Evolutionary conservation across 2,797 vertebrate species (phyloP), one percentile per base, ranked within the genome.

Genomic region (Pterois miles): DNA sequence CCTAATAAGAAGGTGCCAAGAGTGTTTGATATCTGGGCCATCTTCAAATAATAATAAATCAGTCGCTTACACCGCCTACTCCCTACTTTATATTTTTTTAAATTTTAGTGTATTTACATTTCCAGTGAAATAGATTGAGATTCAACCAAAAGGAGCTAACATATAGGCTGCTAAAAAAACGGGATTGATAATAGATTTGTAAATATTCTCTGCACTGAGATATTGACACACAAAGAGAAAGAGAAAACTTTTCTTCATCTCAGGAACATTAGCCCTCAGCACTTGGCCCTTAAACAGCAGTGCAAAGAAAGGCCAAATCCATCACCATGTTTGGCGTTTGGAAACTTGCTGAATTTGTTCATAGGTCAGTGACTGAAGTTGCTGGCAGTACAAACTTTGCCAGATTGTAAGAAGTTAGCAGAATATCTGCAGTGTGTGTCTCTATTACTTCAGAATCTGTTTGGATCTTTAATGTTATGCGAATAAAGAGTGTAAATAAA

Each of bases 401-500:
- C 18, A 18, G 38, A 65, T 29, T 20, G 40, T 36, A 22, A 80
- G 23, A 82, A 36, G 43, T 80, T 12, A 46, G 48, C 40, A 25
- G 20, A 58, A 57, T 76, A 75, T 65, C 27, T 69, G 0, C 0
- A 64, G n/a, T 29, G 12, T 52, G 16, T 18, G n/a, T 62, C 22
- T 50, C 53, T 65, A 13, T 82, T 77, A 56, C 64, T 63, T 70
- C 46, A 52, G 33, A 78, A 62, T 72, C 50, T 27, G 80, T 80
- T 65, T 71, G 33, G 60, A 48, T 78, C 13, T 73, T 75, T 34
- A 60, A 56, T 36, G 33, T 13, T 14, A 14, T 23, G 62, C 3
- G 9, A 76, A 74, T 78, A 65, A 84, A 74, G 52, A 62, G 70
- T 60, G 20, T 58, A 29, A 72, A 81, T 82, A 53, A 76, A 52